Conservation (phyloP, 1,140 invertebrate species). For the Oppia nitens region DNA sequence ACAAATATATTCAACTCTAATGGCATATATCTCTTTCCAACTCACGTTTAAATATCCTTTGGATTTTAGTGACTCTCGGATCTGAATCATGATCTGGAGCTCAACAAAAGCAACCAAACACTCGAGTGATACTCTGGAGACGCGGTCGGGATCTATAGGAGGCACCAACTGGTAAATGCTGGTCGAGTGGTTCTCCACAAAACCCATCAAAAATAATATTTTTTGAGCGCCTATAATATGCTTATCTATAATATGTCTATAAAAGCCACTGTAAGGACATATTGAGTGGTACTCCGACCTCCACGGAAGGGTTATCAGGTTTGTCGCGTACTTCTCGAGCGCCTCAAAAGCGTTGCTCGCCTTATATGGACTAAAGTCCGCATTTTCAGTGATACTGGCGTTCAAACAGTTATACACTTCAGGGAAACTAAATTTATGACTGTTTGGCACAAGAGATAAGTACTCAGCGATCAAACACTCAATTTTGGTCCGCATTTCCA, state of each 20-base stretch:
- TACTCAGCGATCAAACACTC: slow-evolving; percentile 20
- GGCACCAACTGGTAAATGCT: slow-evolving; percentile 38
- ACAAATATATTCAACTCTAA: slow-evolving; percentile 44
- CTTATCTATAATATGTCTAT: slow-evolving; percentile 62
- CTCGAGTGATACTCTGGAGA: slow-evolving; percentile 56
- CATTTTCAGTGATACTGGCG: slow-evolving; percentile 45
- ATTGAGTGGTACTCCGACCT: slow-evolving; percentile 49
- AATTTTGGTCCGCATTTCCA: slow-evolving; percentile 18
- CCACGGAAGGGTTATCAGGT: slow-evolving; percentile 69
- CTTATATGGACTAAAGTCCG: slow-evolving; percentile 57
- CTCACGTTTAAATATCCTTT: slow-evolving; percentile 21
- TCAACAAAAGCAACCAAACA: slow-evolving; percentile 72
- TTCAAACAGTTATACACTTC: slow-evolving; percentile 19
- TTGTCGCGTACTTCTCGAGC: slow-evolving; percentile 62
- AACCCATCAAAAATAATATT: slow-evolving; percentile 63
- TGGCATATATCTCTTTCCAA: slow-evolving; percentile 47
- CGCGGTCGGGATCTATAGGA: slow-evolving; percentile 58
- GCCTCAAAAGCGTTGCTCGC: slow-evolving; percentile 62
- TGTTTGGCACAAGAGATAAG: slow-evolving; percentile 19
- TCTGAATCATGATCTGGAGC: slow-evolving; percentile 45
- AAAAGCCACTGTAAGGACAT: slow-evolving; percentile 57
- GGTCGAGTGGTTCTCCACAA: slow-evolving; percentile 39
- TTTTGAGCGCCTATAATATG: slow-evolving; percentile 53
- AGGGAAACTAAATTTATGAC: slow-evolving; percentile 18
- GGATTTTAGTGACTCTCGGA: slow-evolving; percentile 39